Evolutionary conservation across 1,140 invertebrate genomes (phyloP).

Genomic region (Oscheius sp.): DNA sequence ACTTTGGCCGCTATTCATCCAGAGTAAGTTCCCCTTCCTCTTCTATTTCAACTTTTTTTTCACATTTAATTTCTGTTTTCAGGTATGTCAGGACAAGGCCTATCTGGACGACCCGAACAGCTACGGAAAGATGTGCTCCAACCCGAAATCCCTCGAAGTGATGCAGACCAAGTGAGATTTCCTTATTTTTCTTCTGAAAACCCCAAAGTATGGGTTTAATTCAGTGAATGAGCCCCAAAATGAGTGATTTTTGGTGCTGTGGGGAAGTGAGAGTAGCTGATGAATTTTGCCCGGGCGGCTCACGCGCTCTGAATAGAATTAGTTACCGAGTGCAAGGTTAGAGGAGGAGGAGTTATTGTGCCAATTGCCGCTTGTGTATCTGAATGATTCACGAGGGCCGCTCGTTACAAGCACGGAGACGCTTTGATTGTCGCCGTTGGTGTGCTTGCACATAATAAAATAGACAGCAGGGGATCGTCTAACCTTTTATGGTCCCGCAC

Average conservation of each 20-base stretch:
- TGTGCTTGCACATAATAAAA: background rate
- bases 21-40: background rate
- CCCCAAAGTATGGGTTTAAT: too few relatives aligned
- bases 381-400: background rate
- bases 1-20: constrained; percentile 16
- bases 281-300: background rate
- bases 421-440: background rate
- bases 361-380: background rate
- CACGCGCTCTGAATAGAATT: background rate
- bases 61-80: background rate
- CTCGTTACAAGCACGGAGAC: background rate
- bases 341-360: background rate
- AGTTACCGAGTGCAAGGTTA: background rate
- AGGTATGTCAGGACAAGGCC: background rate
- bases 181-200: background rate
- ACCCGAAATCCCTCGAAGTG: constrained; percentile 3
- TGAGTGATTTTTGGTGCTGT: too few relatives aligned
- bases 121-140: background rate
- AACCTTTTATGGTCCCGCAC: too few relatives aligned
- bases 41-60: background rate
- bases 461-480: too few relatives aligned
- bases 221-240: too few relatives aligned
- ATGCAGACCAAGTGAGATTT: constrained; percentile 20
- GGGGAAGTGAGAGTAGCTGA: too few relatives aligned
- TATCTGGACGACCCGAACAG: background rate